A percentile compares a stretch with the other conserved stretches of the same genome.
Evolutionary conservation across 2,888 invertebrate species (phyloP).

Genomic region (Chymomyza amoena): DNA sequence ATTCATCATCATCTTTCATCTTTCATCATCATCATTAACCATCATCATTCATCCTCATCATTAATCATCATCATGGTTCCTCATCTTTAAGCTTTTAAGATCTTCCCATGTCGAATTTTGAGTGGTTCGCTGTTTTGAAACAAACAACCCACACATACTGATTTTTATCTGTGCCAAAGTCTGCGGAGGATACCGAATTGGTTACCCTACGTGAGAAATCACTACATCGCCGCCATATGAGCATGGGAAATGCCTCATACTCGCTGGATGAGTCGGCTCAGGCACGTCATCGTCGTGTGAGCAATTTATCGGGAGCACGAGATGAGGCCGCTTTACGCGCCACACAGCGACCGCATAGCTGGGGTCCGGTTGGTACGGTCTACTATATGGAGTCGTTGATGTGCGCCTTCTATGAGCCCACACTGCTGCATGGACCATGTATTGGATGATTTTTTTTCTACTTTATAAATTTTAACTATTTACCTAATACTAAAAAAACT

Average conservation of each 20-base stretch:
- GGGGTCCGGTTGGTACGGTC: constrained; percentile 78
- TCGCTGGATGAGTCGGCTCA: constrained; percentile 64
- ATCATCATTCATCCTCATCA: no score
- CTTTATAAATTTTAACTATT: constrained; percentile 12
- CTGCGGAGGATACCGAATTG: constrained; percentile 60
- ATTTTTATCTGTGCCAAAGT: constrained; percentile 21
- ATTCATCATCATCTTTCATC: no score
- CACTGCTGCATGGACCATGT: constrained; percentile 94
- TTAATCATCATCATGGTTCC: no score
- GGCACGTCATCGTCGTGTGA: constrained; percentile 59
- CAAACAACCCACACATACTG: background rate
- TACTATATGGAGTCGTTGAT: constrained; percentile 85
- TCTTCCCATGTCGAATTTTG: background rate
- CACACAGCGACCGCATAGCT: constrained; percentile 75
- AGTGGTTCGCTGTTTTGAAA: background rate
- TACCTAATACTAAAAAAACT: constrained; percentile 22
- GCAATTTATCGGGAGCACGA: constrained; percentile 70
- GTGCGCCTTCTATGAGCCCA: constrained; percentile 86
- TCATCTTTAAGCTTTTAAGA: background rate
- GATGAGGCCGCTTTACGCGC: constrained; percentile 61
- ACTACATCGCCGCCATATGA: constrained; percentile 76
- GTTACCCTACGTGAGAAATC: constrained; percentile 73
- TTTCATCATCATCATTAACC: no score
- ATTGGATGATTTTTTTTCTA: constrained; percentile 77
- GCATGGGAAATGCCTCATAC: constrained; percentile 75